Percentiles rank a stretch among this genome's conserved stretches.
Evolutionary conservation across 2,113 vertebrate species (phyloP).

Genomic region (Cyphomyrus plagiostoma): DNA sequence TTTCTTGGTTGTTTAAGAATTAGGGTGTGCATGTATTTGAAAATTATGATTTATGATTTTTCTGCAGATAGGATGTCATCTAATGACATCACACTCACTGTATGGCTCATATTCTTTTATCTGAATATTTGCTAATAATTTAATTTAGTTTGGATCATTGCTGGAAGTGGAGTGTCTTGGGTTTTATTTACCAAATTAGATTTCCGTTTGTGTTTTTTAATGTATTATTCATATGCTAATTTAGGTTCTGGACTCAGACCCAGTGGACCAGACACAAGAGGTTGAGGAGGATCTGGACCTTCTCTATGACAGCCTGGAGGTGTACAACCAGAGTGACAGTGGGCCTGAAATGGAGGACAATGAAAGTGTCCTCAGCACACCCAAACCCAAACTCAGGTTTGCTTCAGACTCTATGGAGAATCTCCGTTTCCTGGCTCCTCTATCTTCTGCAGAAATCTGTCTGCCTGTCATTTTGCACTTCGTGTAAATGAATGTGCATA

Average conservation of each 20-base stretch:
- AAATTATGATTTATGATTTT: neutral
- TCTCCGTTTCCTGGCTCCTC: neutral
- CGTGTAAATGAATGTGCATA: neutral
- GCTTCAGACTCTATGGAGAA: neutral
- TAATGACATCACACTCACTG: neutral
- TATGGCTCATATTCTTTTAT: neutral
- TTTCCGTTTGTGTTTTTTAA: too few relatives aligned
- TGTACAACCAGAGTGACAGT: conserved; percentile 53
- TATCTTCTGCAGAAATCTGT: neutral
- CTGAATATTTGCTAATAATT: neutral
- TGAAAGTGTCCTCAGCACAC: conserved; percentile 50
- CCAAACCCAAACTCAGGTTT: conserved; percentile 55
- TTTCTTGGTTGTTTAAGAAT: neutral
- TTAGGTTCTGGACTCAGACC: conserved; percentile 53
- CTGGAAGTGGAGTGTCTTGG: neutral
- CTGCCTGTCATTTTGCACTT: neutral
- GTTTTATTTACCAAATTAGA: neutral
- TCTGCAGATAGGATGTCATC: neutral
- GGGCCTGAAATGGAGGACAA: conserved; percentile 54
- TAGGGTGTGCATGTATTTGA: neutral
- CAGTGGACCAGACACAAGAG: conserved; percentile 51
- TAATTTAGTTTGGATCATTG: neutral
- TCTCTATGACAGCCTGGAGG: conserved; percentile 52
- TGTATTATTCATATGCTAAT: neutral
- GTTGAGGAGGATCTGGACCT: conserved; percentile 53